Evolutionary conservation across 1,140 invertebrate species (phyloP).

Genomic region (Bombus cullumanus): DNA sequence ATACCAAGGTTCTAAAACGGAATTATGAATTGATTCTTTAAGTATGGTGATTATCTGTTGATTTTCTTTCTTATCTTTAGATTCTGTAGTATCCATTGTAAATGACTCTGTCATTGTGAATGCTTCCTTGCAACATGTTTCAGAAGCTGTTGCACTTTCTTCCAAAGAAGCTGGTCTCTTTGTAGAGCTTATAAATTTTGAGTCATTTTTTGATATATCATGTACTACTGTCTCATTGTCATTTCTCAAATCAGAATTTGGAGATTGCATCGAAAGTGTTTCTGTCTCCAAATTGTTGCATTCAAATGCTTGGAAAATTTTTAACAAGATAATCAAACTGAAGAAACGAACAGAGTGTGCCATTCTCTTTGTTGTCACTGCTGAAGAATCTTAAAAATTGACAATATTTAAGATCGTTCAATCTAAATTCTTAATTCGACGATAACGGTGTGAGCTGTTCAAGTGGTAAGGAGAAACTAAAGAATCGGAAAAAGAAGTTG

Average conservation of each 20-base stretch:
- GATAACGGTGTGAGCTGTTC: neutral
- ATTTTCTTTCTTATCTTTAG: neutral
- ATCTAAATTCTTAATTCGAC: neutral
- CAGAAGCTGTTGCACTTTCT: neutral
- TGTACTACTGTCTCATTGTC: neutral
- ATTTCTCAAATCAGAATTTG: neutral
- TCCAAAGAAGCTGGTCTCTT: neutral
- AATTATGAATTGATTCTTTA: neutral
- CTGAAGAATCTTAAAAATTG: neutral
- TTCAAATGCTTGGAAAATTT: neutral
- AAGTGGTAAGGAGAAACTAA: slow-evolving; percentile 22
- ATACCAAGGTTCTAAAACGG: neutral
- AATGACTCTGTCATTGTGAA: neutral
- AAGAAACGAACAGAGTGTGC: neutral
- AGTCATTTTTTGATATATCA: too few species aligned
- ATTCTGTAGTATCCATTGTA: neutral
- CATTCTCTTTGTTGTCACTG: slow-evolving; percentile 18
- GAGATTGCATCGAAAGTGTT: too few species aligned
- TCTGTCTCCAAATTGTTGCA: neutral
- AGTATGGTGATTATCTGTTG: neutral
- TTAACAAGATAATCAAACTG: neutral
- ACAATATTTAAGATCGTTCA: neutral
- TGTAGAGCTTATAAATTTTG: neutral
- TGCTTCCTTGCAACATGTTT: neutral
- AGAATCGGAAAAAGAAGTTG: slow-evolving; percentile 12